phyloP scores from a whole-genome alignment of 2,113 vertebrate species.

The Syngnathus scovelli region DNA sequence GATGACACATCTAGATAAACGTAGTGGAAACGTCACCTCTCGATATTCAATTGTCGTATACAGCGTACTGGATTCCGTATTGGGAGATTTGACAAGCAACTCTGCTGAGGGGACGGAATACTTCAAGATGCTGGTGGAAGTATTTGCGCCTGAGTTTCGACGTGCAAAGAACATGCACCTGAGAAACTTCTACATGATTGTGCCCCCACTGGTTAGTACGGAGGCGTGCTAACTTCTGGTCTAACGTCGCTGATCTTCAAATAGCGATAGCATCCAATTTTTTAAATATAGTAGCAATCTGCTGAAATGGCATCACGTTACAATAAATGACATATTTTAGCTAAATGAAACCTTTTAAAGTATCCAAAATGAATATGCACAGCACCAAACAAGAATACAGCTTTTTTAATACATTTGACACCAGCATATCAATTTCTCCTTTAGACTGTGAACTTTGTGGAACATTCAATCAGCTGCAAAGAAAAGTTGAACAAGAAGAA shows the following conservation, averaged over 20 bases:
- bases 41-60: conserved; percentile 4
- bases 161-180: conserved; percentile 95
- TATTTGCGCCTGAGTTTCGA: conserved; percentile 93
- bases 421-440: background rate
- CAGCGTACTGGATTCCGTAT: conserved; percentile 82
- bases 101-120: conserved; percentile 96
- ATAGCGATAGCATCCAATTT: too few species aligned
- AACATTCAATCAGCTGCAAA: conserved; percentile 96
- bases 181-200: conserved; percentile 96
- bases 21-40: background rate
- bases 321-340: too few species aligned
- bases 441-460: conserved; percentile 95
- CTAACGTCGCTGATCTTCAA: too few species aligned
- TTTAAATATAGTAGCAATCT: too few species aligned
- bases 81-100: conserved; percentile 88
- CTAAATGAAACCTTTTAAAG: too few species aligned
- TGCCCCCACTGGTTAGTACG: conserved; percentile 86
- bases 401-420: background rate
- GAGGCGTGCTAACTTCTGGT: too few species aligned
- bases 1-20: background rate
- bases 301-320: too few species aligned
- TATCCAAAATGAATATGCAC: too few species aligned
- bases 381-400: too few species aligned
- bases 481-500: conserved; percentile 99
- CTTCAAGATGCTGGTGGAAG: conserved; percentile 96